Conservation (phyloP, 2,113 vertebrate genomes). For the Urocolius indicus region DNA sequence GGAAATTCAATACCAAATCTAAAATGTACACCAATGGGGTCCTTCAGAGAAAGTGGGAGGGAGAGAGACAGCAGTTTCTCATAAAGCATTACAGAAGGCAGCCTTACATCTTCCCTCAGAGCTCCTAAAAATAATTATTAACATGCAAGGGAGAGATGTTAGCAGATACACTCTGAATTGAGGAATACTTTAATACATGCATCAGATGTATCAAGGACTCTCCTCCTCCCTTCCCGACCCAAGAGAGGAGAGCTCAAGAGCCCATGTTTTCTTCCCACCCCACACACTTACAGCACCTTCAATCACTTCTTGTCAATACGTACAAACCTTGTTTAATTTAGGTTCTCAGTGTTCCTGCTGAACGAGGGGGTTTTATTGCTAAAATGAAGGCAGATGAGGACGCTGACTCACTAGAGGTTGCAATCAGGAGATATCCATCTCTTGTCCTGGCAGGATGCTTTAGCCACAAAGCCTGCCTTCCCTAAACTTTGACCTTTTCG, state of each 20-base stretch:
- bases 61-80: not conserved
- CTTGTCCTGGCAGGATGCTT: rapidly evolving
- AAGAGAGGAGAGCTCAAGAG: not conserved
- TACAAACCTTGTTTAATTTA: not conserved
- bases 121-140: slow-evolving; percentile 52
- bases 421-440: not conserved
- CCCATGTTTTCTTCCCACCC: not conserved
- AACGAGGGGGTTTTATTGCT: not conserved
- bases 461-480: not conserved
- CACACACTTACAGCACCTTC: not conserved
- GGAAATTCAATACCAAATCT: slow-evolving; percentile 40
- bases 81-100: slow-evolving; percentile 20
- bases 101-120: not conserved
- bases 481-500: not conserved
- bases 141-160: not conserved
- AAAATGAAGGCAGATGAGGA: not conserved
- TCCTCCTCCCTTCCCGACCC: not conserved
- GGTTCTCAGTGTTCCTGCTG: not conserved
- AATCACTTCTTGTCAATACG: slow-evolving; percentile 53
- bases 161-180: not conserved
- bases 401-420: not conserved
- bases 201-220: not conserved
- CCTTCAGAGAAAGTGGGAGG: slow-evolving; percentile 16
- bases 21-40: slow-evolving; percentile 41
- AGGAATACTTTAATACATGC: not conserved